phyloP scores from a whole-genome alignment of 2,113 vertebrate species.

The Callochromis pleurospilus region DNA sequence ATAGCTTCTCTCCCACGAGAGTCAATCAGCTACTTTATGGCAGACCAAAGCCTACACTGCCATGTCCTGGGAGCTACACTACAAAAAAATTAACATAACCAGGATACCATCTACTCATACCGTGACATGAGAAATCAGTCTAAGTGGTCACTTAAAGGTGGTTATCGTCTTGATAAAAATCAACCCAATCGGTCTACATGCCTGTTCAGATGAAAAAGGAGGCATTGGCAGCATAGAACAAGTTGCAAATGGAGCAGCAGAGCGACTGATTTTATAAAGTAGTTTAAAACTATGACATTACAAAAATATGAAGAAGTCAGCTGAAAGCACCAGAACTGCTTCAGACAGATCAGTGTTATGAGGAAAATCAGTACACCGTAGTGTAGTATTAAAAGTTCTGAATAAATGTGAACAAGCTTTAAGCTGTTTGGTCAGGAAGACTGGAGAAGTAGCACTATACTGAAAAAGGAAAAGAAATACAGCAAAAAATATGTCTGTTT shows the following conservation, averaged over 20 bases:
- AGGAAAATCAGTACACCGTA: fast-evolving
- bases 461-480: background rate
- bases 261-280: background rate
- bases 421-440: background rate
- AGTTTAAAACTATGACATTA: background rate
- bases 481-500: fast-evolving
- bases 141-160: background rate
- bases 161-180: background rate
- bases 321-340: background rate
- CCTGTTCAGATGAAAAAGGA: background rate
- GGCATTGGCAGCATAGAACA: background rate
- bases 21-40: background rate
- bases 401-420: background rate
- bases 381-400: background rate
- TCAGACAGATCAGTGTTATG: background rate
- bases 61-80: background rate
- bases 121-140: background rate
- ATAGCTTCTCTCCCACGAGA: fast-evolving
- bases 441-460: background rate
- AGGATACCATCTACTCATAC: background rate
- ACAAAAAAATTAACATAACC: background rate
- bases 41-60: background rate
- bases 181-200: background rate
- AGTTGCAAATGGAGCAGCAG: background rate
- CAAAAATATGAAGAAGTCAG: background rate